Base-by-base conservation (phyloP, 2,113 vertebrate genomes). In the Burhinus oedicnemus region DNA sequence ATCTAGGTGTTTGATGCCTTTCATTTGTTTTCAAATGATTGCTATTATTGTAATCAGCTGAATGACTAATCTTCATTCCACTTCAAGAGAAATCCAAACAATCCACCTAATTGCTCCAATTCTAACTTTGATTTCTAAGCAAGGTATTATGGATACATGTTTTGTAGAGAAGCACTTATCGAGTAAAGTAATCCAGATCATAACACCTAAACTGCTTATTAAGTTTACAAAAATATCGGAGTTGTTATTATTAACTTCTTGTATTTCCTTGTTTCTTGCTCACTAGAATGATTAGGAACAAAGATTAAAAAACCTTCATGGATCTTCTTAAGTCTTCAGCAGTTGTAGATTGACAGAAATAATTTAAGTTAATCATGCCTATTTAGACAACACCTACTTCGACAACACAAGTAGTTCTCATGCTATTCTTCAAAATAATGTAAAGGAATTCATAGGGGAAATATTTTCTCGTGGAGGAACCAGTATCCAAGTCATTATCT, bases 1-100 rank as follows among this genome's bases (percentile, higher is more conserved):
- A 79, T 91, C 13, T 66, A 94, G 51, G 74, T 94, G 80, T 97
- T 90, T 80, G 61, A 84, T 71, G 51, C 40, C 45, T 96, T 89
- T 81, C 42, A 70, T 95, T 96, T 92, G 60, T 82, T 97, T 91
- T 54, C 86, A 93, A 76, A 91, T 91, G n/a, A 96, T 88, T 86
- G 34, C 66, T 95, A 6, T 88, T 93, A 75, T 76, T 90, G 32
- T 81, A 91, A 94, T 95, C 87, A 96, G 36, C 55, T 85, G 66
- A 95, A 87, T 85, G 64, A 93, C 44, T 96, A 45, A 87, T 87
- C 49, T 76, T 89, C 58, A 64, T 89, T 89, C 58, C 42, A 88
- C 91, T 95, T 77, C 61, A 94, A 89, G 36, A 83, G 16, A 93
- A 76, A 91, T 76, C 26, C 60, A 89, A 97, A 89, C 76, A 95